Evolutionary conservation across 2,113 vertebrate species (phyloP).

Genomic region (Pachypanchax playfairii): DNA sequence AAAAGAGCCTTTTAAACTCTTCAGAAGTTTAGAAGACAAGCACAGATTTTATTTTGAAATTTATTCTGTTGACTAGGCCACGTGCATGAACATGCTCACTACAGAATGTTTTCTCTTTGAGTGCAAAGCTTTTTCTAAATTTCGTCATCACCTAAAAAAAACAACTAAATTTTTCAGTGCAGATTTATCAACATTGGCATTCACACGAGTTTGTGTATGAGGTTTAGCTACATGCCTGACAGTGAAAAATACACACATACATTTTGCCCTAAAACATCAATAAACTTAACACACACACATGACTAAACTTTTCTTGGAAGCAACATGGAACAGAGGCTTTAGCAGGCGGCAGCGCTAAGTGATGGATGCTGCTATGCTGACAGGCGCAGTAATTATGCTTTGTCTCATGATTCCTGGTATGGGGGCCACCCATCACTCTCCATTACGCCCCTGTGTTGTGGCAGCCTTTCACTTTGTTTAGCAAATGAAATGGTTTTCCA

Average conservation of each 20-base stretch:
- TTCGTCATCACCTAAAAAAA: no score
- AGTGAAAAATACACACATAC: constrained; percentile 17
- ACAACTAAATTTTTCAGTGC: neutral
- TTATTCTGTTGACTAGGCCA: constrained; percentile 33
- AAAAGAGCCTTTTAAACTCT: constrained; percentile 44
- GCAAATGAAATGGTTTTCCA: constrained; percentile 81
- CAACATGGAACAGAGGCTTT: constrained; percentile 39
- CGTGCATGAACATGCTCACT: neutral
- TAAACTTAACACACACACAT: constrained; percentile 17
- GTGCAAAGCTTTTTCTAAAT: constrained; percentile 8
- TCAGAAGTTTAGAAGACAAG: constrained; percentile 28
- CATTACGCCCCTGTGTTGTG: constrained; percentile 75
- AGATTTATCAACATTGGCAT: constrained; percentile 11
- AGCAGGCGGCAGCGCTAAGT: constrained; percentile 51
- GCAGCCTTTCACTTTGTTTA: constrained; percentile 79
- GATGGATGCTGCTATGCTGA: constrained; percentile 72
- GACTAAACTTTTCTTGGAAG: constrained; percentile 23
- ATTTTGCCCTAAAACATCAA: constrained; percentile 20
- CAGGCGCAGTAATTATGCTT: constrained; percentile 79
- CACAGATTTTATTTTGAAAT: constrained; percentile 56
- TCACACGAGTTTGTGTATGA: constrained; percentile 4
- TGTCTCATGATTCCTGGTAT: constrained; percentile 69
- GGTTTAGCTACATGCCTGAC: constrained; percentile 1
- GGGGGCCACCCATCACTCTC: constrained; percentile 78
- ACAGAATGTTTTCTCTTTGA: constrained; percentile 56